Evolutionary conservation across 2,797 vertebrate species (phyloP), one percentile per base, ranked within the genome.

Genomic region (Bovichtus diacanthus): DNA sequence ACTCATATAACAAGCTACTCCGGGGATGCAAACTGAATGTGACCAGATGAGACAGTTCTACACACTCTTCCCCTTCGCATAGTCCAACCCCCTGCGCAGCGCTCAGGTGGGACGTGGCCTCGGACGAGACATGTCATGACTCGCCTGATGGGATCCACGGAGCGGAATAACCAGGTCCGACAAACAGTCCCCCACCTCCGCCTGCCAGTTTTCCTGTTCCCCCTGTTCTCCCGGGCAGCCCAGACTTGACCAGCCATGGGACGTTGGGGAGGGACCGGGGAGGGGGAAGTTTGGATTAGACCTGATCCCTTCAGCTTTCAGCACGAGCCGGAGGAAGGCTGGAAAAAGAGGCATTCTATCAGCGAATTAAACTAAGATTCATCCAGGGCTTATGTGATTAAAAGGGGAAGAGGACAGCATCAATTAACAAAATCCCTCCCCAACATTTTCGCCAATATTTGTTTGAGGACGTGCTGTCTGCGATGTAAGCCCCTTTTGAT

Each of bases 341-440:
- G 54, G 82, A 86, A 86, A 91, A 90, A 84, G 71, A 92, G 85
- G 84, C 86, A 78, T 91, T 89, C 90, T 90, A 92, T 93, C 92
- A 90, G 88, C 86, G 88, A 93, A 94, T 94, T 93, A 94, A 94
- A 92, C 90, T 87, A 85, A 94, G 91, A 93, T 92, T 94, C 93
- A 90, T 90, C 89, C 89, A 80, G 87, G 91, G 93, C 87, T 94
- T 93, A 93, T 92, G 91, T 87, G 93, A 95, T 95, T 94, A 94
- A 90, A 93, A 93, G 88, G 92, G 88, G 91, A 93, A 91, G 89
- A 93, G 91, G 89, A 91, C 87, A 89, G 87, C 90, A 91, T 94
- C 92, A 94, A 93, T 92, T 92, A 94, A 93, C 92, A 91, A 93
- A 93, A 94, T 93, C 92, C 90, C 87, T 87, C 83, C 85, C 85